phyloP scores from a whole-genome alignment of 1,140 invertebrate species.

The Heterodera schachtii region DNA sequence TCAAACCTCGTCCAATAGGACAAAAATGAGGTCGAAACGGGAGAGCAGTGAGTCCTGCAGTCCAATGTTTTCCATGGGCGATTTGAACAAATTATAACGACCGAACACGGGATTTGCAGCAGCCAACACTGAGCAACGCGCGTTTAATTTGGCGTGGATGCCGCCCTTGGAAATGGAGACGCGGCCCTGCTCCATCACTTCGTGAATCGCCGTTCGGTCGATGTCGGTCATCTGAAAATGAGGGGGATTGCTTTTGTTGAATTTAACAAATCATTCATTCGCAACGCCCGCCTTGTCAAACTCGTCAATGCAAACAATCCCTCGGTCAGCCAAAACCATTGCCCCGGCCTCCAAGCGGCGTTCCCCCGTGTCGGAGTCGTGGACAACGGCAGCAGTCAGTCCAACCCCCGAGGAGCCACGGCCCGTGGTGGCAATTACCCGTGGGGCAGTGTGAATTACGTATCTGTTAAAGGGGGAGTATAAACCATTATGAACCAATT shows the following conservation, averaged over 20 bases:
- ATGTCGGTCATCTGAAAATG: slow-evolving; percentile 87
- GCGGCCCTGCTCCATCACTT: slow-evolving; percentile 79
- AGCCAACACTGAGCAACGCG: slow-evolving; percentile 92
- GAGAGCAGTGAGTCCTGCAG: slow-evolving; percentile 95
- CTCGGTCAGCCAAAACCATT: slow-evolving; percentile 97
- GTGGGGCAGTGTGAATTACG: slow-evolving; percentile 86
- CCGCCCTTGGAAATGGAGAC: slow-evolving; percentile 98
- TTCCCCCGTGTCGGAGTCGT: slow-evolving; percentile 87
- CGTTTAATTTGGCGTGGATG: slow-evolving; percentile 95
- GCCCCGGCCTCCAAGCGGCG: slow-evolving; percentile 90
- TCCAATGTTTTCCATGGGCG: slow-evolving; percentile 99
- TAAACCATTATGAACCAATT: slow-evolving; percentile 51
- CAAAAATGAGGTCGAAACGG: slow-evolving; percentile 97
- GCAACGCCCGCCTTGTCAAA: slow-evolving; percentile 80
- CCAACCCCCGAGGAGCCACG: slow-evolving; percentile 93
- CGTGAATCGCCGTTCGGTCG: slow-evolving; percentile 96
- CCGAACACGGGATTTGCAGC: slow-evolving; percentile 99
- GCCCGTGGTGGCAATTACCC: slow-evolving; percentile 94
- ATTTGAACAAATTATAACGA: slow-evolving; percentile 95
- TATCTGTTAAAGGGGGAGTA: slow-evolving; percentile 70
- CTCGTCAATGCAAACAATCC: slow-evolving; percentile 98
- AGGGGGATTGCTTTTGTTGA: neutral
- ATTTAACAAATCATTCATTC: neutral
- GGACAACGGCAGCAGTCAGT: slow-evolving; percentile 95
- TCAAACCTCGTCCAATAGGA: slow-evolving; percentile 82